Conservation (phyloP, 1,140 invertebrate species). For the Oedothorax gibbosus region DNA sequence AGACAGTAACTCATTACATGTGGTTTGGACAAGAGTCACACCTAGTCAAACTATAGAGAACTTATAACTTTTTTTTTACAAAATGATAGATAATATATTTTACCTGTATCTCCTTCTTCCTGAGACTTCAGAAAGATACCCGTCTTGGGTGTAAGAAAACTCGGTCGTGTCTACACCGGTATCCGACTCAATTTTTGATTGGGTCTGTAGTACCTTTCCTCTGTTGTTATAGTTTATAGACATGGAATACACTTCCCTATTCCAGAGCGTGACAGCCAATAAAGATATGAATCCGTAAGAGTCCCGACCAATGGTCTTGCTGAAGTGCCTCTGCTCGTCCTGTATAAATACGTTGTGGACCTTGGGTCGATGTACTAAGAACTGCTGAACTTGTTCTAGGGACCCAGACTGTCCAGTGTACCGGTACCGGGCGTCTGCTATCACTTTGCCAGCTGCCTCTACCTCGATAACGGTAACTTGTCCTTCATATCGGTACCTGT, state of each 20-base stretch:
- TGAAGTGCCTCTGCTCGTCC: constrained; percentile 62
- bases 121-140: constrained; percentile 70
- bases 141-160: constrained; percentile 67
- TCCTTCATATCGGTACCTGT: constrained; percentile 89
- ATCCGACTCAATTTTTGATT: constrained; percentile 58
- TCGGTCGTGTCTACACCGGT: constrained; percentile 58
- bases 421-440: constrained; percentile 68
- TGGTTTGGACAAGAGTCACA: too few species aligned
- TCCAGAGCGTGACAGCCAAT: constrained; percentile 63
- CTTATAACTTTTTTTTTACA: too few species aligned
- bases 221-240: constrained; percentile 77
- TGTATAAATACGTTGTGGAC: constrained; percentile 63
- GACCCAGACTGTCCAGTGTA: constrained; percentile 86
- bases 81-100: not conserved
- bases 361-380: constrained; percentile 69
- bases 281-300: constrained; percentile 84
- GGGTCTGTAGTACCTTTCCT: constrained; percentile 75
- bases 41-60: too few species aligned
- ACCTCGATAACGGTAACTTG: constrained; percentile 61
- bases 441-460: constrained; percentile 61
- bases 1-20: too few species aligned
- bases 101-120: constrained; percentile 83
- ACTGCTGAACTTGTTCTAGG: constrained; percentile 80
- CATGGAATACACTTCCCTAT: constrained; percentile 62
- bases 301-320: constrained; percentile 70